Evolutionary conservation across 1,140 invertebrate genomes (phyloP), one percentile per base, ranked within the genome.

Genomic region (Calycopis cecrops): DNA sequence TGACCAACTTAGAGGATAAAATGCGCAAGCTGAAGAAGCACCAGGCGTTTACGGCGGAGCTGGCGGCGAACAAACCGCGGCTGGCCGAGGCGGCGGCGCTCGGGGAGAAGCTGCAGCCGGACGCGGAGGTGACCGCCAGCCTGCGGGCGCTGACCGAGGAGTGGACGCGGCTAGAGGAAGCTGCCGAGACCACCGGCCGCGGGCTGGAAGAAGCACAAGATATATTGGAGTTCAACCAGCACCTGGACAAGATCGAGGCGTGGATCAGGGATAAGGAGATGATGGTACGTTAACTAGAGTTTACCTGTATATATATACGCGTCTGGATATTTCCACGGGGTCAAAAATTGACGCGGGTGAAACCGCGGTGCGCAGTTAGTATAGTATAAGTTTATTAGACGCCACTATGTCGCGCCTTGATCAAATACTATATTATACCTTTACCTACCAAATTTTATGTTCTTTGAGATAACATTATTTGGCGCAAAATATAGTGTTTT

Each of bases 11-110:
- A 4, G 94, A 96, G 69, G 94, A 96, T 55, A 96, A 96, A 78
- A 95, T 99, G 72, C 98, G 98, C 87, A 96, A 97, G 74, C 88
- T 99, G n/a, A 96, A 99, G 83, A 98, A 98, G 79, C 97, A 99
- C 83, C 98, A 99, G 88, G 97, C 97, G 0, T 99, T 99, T 88
- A 95, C 99, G 77, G 97, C 97, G 0, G 98, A 99, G 85, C 89
- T 99, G 35, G 89, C 93, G 0, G 96, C 97, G 9, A 98, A 99
- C 88, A 92, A 95, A 60, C 92, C 93, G 9, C 90, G 95, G 55
- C 95, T 99, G 38, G 91, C 94, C 48, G 93, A 96, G 76, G 95
- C 99, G 12, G 91, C 93, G 72, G 87, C 88, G 16, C 91, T 93
- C 37, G 94, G 93, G 4, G 89, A 92, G 51, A 91, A 90, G 56